Evolutionary conservation across 2,888 invertebrate genomes (phyloP).

Genomic region (Mayetiola destructor): DNA sequence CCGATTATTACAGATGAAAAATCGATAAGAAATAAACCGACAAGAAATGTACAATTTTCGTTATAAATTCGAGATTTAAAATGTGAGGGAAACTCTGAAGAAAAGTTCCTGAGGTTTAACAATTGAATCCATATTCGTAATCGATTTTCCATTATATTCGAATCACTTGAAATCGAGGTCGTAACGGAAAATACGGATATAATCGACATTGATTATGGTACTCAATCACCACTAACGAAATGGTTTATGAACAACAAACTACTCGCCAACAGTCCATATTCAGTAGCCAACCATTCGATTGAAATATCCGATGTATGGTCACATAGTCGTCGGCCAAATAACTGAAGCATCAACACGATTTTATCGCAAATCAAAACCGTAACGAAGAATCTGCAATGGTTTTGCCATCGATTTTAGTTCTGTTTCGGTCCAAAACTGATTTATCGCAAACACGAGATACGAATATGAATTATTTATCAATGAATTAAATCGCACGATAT

Average conservation of each 20-base stretch:
- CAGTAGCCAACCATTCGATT: neutral
- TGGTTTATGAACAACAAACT: constrained; percentile 1
- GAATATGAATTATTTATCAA: constrained; percentile 12
- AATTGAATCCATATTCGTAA: no score
- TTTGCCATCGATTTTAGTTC: neutral
- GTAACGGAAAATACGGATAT: no score
- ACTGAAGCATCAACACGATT: no score
- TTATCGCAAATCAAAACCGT: neutral
- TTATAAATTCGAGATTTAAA: no score
- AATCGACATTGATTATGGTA: neutral
- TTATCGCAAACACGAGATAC: constrained; percentile 7
- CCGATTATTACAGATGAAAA: no score
- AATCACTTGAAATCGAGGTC: no score
- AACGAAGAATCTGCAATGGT: neutral
- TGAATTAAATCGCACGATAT: constrained; percentile 4
- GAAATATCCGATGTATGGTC: no score
- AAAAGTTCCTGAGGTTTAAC: no score
- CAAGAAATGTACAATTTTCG: no score
- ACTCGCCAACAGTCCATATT: neutral
- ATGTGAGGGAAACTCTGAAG: no score
- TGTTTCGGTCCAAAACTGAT: neutral
- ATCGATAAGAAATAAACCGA: no score
- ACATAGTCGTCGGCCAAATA: constrained; percentile 1
- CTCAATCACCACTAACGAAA: constrained; percentile 6
- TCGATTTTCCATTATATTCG: no score